Evolutionary conservation across 2,113 vertebrate genomes (phyloP), one percentile per base, ranked within the genome.

Genomic region (Pseudolaguvia tuberculata): DNA sequence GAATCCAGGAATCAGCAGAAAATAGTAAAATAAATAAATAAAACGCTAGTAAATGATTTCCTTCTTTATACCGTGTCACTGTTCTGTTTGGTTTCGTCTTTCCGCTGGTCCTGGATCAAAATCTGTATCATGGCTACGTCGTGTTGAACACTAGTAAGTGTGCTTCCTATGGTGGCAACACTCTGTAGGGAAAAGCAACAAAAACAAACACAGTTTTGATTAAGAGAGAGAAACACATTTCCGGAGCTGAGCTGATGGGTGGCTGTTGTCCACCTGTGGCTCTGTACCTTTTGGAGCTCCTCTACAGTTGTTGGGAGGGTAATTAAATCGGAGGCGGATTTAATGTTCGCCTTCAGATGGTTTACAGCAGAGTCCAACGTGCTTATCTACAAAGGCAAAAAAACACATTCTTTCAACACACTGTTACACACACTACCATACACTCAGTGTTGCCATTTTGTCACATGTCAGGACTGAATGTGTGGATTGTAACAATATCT

Each of bases 131-230:
- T 90, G 78, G 93, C 92, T 80, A 98, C 93, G 77, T 97, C 95
- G 50, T 98, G 94, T 75, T 94, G 94, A 66, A 98, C 94, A 17
- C 93, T 97, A 58, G 94, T 97, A 76, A 99, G 88, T 0, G 93
- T 96, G 88, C 92, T 99, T 21, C 96, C 96, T 78, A 99, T 95
- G 21, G 93, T 95, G 3, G 96, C 97, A 14, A 99, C 95, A 55
- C 94, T 99, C 97, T 98, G 84, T 47, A 91, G 78, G 57, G 69
- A 1, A 74, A 51, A 59, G 65, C 14, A 69, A 20, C 20, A 52
- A 23, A 52, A 7, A 12, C 10, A 35, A 23, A 1, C 10, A 48
- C 9, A 66, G 14, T 2, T 9, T 10, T 7, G 50, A 51, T 20
- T 42, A 53, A 12, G 5, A 45, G 59, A 29, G 10, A 20, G 10